Conservation (phyloP, 2,113 vertebrate genomes). For the Prunella himalayana region DNA sequence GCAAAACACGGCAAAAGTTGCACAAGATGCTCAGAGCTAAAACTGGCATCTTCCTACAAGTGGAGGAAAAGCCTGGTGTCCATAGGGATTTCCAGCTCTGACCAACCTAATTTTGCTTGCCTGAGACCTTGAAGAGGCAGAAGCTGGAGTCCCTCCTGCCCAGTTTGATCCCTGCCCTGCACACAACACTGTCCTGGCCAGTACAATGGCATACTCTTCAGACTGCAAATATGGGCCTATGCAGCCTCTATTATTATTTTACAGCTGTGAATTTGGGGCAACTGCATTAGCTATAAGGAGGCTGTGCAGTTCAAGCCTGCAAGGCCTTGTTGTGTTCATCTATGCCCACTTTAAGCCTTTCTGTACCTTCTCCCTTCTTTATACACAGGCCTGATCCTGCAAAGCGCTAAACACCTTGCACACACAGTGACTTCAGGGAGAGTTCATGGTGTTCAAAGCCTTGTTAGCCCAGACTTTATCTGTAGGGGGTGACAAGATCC, state of each 20-base stretch:
- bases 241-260: neutral
- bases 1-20: neutral
- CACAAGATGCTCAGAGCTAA: neutral
- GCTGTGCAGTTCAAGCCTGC: neutral
- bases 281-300: neutral
- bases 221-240: neutral
- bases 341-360: neutral
- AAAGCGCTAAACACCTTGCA: neutral
- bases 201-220: neutral
- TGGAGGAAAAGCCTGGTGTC: neutral
- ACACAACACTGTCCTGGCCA: neutral
- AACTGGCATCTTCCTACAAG: neutral
- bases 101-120: neutral
- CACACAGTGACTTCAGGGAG: neutral
- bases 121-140: neutral
- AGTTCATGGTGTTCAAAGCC: conserved; percentile 1
- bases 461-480: conserved; percentile 36
- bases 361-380: neutral
- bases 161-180: neutral
- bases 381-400: neutral
- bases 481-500: conserved; percentile 30
- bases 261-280: neutral
- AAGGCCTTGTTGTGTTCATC: neutral
- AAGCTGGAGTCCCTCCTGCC: neutral
- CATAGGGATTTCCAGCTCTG: neutral